Conservation (phyloP, 2,888 invertebrate genomes). For the Serrognathus titanus region DNA sequence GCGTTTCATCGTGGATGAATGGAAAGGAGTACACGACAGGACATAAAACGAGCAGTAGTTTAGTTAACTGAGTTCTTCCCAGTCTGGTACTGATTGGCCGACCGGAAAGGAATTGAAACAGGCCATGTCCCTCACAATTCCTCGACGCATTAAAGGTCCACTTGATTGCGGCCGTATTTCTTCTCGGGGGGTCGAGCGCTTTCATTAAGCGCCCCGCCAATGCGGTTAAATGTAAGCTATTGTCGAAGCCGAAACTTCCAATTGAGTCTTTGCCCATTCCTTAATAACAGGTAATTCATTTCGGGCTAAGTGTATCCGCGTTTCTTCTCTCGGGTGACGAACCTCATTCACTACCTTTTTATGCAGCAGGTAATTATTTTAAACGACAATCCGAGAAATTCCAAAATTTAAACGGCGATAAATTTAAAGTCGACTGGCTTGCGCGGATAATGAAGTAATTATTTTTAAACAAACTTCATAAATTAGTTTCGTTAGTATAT, state of each 20-base stretch:
- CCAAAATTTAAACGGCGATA: too few species aligned
- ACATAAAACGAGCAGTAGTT: constrained; percentile 34
- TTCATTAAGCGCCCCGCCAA: constrained; percentile 43
- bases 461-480: too few species aligned
- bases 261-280: constrained; percentile 41
- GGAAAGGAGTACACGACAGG: constrained; percentile 11
- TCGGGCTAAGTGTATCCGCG: constrained; percentile 17
- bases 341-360: background rate
- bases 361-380: too few species aligned
- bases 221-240: constrained; percentile 45
- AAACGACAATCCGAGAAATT: too few species aligned
- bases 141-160: constrained; percentile 46
- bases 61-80: constrained; percentile 33
- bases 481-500: too few species aligned
- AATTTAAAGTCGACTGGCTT: too few species aligned
- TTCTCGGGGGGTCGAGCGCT: constrained; percentile 41
- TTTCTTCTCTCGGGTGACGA: constrained; percentile 13
- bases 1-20: too few species aligned
- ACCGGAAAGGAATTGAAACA: constrained; percentile 45
- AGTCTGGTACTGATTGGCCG: constrained; percentile 40
- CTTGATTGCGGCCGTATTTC: constrained; percentile 49
- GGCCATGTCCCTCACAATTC: constrained; percentile 45
- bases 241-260: constrained; percentile 43
- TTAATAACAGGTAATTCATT: constrained; percentile 42
- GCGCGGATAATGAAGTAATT: too few species aligned